phyloP scores from a whole-genome alignment of 2,113 vertebrate genomes.

The Gymnocephalus cernua region DNA sequence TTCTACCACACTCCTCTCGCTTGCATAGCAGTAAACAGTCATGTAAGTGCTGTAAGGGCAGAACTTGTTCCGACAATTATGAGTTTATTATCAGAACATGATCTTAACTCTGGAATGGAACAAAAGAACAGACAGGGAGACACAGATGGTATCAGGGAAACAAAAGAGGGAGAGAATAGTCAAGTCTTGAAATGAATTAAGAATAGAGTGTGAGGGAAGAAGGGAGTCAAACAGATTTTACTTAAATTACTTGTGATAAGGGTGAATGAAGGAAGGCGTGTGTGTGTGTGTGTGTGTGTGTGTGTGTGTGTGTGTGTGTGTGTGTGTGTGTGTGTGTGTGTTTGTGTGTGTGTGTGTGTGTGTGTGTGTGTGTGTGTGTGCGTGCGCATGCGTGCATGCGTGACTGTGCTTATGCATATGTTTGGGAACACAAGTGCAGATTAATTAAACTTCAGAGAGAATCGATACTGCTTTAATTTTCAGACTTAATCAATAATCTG shows the following conservation, averaged over 20 bases:
- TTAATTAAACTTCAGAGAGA: constrained; percentile 76
- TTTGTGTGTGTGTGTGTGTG: not conserved
- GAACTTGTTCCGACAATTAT: constrained; percentile 55
- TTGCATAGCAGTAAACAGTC: constrained; percentile 14
- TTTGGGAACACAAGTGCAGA: constrained; percentile 61
- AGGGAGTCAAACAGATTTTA: constrained; percentile 56
- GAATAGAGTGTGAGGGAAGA: constrained; percentile 13
- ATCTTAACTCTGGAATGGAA: constrained; percentile 57
- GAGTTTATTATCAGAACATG: constrained; percentile 67
- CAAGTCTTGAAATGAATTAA: constrained; percentile 35
- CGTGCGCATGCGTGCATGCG: not conserved
- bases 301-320: not conserved
- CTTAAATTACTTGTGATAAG: constrained; percentile 69
- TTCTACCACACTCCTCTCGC: not conserved
- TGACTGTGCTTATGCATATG: not conserved
- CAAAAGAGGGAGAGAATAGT: constrained; percentile 41
- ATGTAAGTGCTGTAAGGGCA: constrained; percentile 32
- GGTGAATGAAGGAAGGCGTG: constrained; percentile 44
- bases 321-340: too few relatives aligned
- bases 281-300: constrained; percentile 13
- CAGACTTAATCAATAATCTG: constrained; percentile 63
- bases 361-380: constrained; percentile 1
- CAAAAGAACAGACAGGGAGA: constrained; percentile 45
- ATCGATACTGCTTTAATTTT: constrained; percentile 75
- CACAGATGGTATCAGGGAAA: constrained; percentile 62